Evolutionary conservation across 2,888 invertebrate genomes (phyloP).

Genomic region (Argynnis bischoffii): DNA sequence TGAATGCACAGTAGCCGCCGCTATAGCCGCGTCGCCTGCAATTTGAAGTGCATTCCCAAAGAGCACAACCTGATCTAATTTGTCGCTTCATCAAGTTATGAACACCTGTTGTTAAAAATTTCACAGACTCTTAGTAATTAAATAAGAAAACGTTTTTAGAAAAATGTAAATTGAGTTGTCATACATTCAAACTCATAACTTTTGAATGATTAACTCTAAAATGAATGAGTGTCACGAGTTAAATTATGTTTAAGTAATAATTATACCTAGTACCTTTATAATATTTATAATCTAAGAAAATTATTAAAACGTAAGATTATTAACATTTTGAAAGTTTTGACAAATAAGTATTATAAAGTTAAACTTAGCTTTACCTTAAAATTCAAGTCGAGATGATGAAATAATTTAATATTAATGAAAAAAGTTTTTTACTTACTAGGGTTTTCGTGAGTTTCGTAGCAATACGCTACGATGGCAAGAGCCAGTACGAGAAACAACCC

Average conservation of each 20-base stretch:
- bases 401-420: slow-evolving; percentile 10
- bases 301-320: not conserved
- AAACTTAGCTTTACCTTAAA: slow-evolving; percentile 3
- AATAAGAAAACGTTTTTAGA: too few species aligned
- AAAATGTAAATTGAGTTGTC: too few species aligned
- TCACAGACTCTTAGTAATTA: too few species aligned
- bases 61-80: slow-evolving; percentile 31
- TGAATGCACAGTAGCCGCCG: slow-evolving; percentile 59
- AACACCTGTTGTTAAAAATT: slow-evolving; percentile 10
- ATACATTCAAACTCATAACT: too few species aligned
- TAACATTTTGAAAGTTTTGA: not conserved
- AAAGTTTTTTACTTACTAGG: slow-evolving; percentile 7
- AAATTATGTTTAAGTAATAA: too few species aligned
- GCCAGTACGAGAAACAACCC: slow-evolving; percentile 6
- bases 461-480: slow-evolving; percentile 2
- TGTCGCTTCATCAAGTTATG: slow-evolving; percentile 15
- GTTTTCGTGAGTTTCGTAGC: slow-evolving; percentile 4
- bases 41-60: slow-evolving; percentile 55
- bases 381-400: slow-evolving; percentile 5
- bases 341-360: not conserved
- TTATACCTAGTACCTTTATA: too few species aligned
- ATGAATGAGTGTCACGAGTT: too few species aligned
- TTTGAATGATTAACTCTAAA: too few species aligned
- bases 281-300: too few species aligned
- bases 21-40: slow-evolving; percentile 51